Evolutionary conservation across 2,888 invertebrate species (phyloP).

Genomic region (Pimpla rufipes): DNA sequence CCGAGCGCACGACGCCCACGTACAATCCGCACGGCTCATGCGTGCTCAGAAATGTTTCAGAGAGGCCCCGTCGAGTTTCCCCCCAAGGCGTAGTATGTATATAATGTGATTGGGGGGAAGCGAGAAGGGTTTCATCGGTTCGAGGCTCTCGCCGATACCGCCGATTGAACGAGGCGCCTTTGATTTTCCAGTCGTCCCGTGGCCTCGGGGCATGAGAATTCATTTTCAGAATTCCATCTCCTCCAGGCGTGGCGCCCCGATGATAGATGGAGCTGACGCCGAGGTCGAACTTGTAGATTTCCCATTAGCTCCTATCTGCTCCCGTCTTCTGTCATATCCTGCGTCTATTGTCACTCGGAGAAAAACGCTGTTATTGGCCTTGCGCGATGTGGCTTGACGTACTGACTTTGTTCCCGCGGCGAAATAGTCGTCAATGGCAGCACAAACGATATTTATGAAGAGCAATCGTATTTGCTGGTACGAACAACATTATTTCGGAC

Average conservation of each 20-base stretch:
- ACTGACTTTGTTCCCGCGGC: too few species aligned
- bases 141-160: background rate
- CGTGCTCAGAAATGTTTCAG: slow-evolving; percentile 74
- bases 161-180: background rate
- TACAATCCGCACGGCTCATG: slow-evolving; percentile 68
- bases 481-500: too few species aligned
- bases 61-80: slow-evolving; percentile 65
- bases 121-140: background rate
- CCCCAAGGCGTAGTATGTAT: slow-evolving; percentile 15
- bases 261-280: background rate
- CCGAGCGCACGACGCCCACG: slow-evolving; percentile 51
- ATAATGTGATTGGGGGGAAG: slow-evolving; percentile 8
- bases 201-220: slow-evolving; percentile 7
- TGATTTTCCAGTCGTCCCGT: background rate
- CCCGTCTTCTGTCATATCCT: background rate
- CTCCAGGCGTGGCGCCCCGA: too few species aligned
- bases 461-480: too few species aligned
- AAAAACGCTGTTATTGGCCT: background rate
- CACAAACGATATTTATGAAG: too few species aligned
- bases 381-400: too few species aligned
- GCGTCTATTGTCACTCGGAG: background rate
- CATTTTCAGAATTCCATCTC: slow-evolving; percentile 1
- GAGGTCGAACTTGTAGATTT: background rate
- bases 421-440: too few species aligned
- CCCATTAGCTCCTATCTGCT: slow-evolving; percentile 1